phyloP scores from a whole-genome alignment of 2,888 invertebrate genomes.

The Malacosoma neustria region DNA sequence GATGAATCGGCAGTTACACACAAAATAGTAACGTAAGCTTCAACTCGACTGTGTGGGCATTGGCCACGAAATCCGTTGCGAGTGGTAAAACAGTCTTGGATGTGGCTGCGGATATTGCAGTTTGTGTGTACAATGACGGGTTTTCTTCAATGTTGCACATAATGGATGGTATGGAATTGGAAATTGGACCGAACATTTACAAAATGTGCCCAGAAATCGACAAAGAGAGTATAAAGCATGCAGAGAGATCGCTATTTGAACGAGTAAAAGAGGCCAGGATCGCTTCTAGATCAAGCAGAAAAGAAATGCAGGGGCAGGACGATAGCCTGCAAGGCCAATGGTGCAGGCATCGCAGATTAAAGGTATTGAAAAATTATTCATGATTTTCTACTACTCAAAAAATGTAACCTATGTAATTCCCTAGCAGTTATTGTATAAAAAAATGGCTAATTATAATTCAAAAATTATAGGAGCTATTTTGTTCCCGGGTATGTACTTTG shows the following conservation, averaged over 20 bases:
- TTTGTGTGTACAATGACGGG: too few relatives aligned
- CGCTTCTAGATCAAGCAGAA: slow-evolving; percentile 2
- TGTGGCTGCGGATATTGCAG: too few relatives aligned
- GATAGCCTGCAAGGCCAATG: slow-evolving; percentile 3
- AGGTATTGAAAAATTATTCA: neutral
- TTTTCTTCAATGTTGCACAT: slow-evolving; percentile 1
- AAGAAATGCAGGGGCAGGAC: slow-evolving; percentile 3
- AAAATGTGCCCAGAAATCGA: neutral
- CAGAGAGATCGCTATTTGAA: neutral
- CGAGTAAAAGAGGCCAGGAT: slow-evolving; percentile 1
- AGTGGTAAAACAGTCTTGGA: too few relatives aligned
- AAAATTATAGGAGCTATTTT: neutral
- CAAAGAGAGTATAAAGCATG: neutral
- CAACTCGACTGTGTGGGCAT: too few relatives aligned
- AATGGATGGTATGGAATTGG: neutral
- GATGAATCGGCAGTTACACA: too few relatives aligned
- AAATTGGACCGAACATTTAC: neutral
- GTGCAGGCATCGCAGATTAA: slow-evolving; percentile 2
- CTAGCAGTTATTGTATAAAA: neutral
- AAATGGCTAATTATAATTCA: neutral
- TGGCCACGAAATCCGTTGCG: too few relatives aligned
- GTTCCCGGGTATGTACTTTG: neutral
- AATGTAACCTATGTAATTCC: neutral
- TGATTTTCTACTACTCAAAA: slow-evolving; percentile 2
- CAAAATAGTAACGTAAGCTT: too few relatives aligned